These are phyloP conservation scores for Argyrosomus japonicus DNA, from an alignment of 2,113 vertebrate species.

Conservation along the genomic window DNA sequence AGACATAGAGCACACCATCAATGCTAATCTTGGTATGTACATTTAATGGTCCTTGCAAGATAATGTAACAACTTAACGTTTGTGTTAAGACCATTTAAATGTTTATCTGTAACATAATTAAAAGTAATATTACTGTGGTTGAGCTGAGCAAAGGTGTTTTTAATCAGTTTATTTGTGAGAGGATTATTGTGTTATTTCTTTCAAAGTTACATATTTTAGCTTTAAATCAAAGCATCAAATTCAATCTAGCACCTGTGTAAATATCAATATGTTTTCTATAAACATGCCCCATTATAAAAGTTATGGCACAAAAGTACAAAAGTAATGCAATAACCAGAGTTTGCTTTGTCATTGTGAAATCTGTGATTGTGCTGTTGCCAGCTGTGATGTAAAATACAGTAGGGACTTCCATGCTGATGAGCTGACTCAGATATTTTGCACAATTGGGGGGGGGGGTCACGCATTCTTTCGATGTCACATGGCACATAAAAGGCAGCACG, in stretches of 20 bases:
- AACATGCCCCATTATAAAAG: neutral
- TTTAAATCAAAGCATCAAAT: neutral
- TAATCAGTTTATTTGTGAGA: neutral
- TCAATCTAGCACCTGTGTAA: neutral
- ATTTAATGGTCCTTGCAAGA: neutral
- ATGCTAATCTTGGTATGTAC: neutral
- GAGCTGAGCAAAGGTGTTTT: neutral
- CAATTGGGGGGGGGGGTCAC: conserved; percentile 47
- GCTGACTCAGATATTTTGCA: conserved; percentile 67
- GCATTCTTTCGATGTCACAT: conserved; percentile 70
- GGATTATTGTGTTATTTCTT: neutral
- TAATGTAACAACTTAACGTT: neutral
- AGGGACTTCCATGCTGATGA: conserved; percentile 37
- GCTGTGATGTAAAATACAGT: conserved; percentile 46
- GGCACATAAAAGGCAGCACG: conserved; percentile 68
- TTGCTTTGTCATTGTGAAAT: conserved; percentile 37
- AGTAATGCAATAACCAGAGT: conserved; percentile 10
- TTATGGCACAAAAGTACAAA: conserved; percentile 6
- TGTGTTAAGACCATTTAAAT: neutral
- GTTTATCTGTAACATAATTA: neutral
- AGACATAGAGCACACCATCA: neutral
- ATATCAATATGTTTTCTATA: neutral
- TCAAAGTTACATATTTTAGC: neutral
- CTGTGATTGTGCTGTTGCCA: conserved; percentile 25
- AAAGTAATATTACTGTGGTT: neutral